Conservation (phyloP, 2,888 invertebrate species). For the Congeria kusceri region DNA sequence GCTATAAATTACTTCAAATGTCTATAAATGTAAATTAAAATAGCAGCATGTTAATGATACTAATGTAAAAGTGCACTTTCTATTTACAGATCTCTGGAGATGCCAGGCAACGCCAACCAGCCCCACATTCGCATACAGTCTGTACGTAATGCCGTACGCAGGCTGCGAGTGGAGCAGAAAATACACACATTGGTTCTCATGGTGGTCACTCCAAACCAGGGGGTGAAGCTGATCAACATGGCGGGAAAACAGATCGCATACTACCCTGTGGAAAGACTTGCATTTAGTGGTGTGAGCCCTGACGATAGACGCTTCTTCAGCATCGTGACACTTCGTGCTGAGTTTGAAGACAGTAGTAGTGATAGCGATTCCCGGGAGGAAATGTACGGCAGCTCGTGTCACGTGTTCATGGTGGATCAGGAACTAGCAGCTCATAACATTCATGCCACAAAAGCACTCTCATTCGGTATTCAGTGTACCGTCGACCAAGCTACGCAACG, state of each 20-base stretch:
- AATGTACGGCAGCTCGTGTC: slow-evolving; percentile 91
- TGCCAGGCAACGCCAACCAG: slow-evolving; percentile 88
- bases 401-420: slow-evolving; percentile 97
- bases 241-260: slow-evolving; percentile 93
- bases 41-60: not conserved
- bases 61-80: not conserved
- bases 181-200: slow-evolving; percentile 92
- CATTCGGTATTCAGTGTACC: slow-evolving; percentile 92
- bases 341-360: slow-evolving; percentile 64
- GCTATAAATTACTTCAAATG: too few relatives aligned
- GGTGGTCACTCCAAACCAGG: slow-evolving; percentile 91
- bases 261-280: slow-evolving; percentile 93
- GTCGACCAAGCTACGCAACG: slow-evolving; percentile 84
- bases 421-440: slow-evolving; percentile 93
- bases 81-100: slow-evolving; percentile 92
- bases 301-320: slow-evolving; percentile 97
- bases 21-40: not conserved
- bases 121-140: slow-evolving; percentile 87
- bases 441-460: slow-evolving; percentile 92
- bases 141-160: slow-evolving; percentile 94
- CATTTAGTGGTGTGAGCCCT: slow-evolving; percentile 95
- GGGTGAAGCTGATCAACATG: slow-evolving; percentile 90
- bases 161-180: slow-evolving; percentile 94
- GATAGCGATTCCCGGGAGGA: slow-evolving; percentile 76
- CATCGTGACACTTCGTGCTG: slow-evolving; percentile 90